These are phyloP conservation scores for Drosophila ananassae DNA, from an alignment of 1,140 invertebrate genomes.

Conservation along the genomic window DNA sequence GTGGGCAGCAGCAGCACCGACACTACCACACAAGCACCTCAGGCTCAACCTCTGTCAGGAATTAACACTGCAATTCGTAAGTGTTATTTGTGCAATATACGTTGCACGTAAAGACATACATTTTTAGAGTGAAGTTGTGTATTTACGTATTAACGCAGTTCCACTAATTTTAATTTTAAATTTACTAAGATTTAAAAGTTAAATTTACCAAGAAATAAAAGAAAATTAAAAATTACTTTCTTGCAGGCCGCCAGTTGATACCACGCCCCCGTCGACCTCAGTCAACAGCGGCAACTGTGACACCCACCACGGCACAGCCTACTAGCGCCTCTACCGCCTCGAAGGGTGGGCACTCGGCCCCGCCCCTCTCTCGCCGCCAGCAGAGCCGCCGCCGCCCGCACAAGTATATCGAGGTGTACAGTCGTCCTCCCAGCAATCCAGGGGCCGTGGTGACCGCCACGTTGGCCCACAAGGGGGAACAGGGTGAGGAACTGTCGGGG, in stretches of 20 bases:
- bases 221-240: neutral
- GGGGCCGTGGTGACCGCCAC: slow-evolving; percentile 32
- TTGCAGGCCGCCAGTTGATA: slow-evolving; percentile 57
- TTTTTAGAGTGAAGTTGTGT: too few species aligned
- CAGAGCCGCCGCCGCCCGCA: slow-evolving; percentile 71
- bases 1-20: slow-evolving; percentile 4
- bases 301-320: slow-evolving; percentile 13
- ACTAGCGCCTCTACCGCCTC: neutral
- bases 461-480: slow-evolving; percentile 14
- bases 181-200: too few species aligned
- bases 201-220: neutral
- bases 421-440: slow-evolving; percentile 56
- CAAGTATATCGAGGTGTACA: slow-evolving; percentile 71
- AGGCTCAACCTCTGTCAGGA: neutral
- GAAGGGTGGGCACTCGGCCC: slow-evolving; percentile 19
- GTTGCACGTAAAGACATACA: too few species aligned
- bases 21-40: slow-evolving; percentile 1
- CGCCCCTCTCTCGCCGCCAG: slow-evolving; percentile 54
- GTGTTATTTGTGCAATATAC: neutral
- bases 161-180: too few species aligned
- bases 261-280: slow-evolving; percentile 64
- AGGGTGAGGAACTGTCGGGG: neutral
- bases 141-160: too few species aligned
- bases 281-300: slow-evolving; percentile 27
- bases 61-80: slow-evolving; percentile 3